Conservation (phyloP, 2,797 vertebrate genomes). For the Cygnus olor region DNA sequence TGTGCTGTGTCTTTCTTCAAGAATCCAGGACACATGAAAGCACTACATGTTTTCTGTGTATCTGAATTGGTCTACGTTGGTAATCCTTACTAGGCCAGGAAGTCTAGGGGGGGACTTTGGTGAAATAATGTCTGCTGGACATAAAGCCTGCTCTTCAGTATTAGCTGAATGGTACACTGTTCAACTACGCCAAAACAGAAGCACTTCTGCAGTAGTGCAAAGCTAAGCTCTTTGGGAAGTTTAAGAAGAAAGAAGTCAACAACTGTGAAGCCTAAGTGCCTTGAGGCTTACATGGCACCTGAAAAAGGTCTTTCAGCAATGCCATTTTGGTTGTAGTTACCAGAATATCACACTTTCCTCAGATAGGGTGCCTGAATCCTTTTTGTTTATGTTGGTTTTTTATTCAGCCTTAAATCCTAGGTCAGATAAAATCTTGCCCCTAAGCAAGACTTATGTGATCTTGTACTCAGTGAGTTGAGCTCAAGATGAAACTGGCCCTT, state of each 20-base stretch:
- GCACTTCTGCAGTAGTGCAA: not conserved
- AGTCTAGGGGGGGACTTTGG: not conserved
- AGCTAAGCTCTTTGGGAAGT: not conserved
- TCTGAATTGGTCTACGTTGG: not conserved
- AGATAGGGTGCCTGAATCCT: not conserved
- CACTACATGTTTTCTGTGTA: not conserved
- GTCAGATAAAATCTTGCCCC: not conserved
- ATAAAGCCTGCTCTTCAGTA: not conserved
- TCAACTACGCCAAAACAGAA: not conserved
- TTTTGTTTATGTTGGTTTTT: not conserved
- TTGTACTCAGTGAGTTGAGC: not conserved
- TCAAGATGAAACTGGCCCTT: not conserved
- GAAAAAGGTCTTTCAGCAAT: not conserved
- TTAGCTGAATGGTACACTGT: not conserved
- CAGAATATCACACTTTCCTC: not conserved
- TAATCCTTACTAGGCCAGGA: not conserved
- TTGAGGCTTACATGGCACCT: not conserved
- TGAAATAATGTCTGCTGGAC: not conserved
- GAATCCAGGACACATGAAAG: not conserved
- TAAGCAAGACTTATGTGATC: conserved; percentile 9
- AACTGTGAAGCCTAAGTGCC: not conserved
- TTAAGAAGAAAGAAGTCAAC: not conserved
- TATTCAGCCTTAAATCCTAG: not conserved
- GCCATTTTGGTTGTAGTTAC: not conserved
- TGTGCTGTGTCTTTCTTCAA: not conserved